phyloP scores from a whole-genome alignment of 2,797 vertebrate genomes.

The Syndactyla subalaris region DNA sequence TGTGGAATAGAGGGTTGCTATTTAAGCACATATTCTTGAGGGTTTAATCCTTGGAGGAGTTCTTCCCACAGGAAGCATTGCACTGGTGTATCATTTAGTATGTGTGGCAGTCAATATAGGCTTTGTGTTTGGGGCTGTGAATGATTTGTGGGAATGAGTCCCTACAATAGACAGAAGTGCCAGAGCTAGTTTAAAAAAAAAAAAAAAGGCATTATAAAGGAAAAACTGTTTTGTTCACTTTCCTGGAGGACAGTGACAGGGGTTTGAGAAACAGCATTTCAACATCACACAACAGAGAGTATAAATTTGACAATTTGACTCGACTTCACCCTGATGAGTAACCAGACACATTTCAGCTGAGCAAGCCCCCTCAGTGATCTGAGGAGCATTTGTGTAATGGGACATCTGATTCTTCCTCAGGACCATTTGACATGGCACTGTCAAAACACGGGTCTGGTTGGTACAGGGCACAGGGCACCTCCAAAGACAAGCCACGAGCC shows the following conservation, averaged over 20 bases:
- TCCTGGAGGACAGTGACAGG: neutral
- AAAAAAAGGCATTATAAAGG: neutral
- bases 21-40: neutral
- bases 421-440: neutral
- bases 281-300: neutral
- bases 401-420: neutral
- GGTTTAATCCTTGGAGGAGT: conserved; percentile 7
- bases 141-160: neutral
- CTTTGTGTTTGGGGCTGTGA: neutral
- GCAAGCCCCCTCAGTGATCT: neutral
- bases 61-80: neutral
- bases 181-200: neutral
- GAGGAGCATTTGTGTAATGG: neutral
- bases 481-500: neutral
- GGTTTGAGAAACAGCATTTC: neutral
- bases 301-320: neutral
- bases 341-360: neutral
- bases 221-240: conserved; percentile 11
- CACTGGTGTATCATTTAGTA: neutral
- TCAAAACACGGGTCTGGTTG: rapidly evolving
- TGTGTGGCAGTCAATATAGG: neutral
- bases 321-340: neutral
- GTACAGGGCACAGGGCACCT: neutral
- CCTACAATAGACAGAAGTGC: neutral
- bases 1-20: neutral